A percentile compares a stretch with the other conserved stretches of the same genome.
phyloP scores from a whole-genome alignment of 2,797 vertebrate genomes.

The Mareca strepera region DNA sequence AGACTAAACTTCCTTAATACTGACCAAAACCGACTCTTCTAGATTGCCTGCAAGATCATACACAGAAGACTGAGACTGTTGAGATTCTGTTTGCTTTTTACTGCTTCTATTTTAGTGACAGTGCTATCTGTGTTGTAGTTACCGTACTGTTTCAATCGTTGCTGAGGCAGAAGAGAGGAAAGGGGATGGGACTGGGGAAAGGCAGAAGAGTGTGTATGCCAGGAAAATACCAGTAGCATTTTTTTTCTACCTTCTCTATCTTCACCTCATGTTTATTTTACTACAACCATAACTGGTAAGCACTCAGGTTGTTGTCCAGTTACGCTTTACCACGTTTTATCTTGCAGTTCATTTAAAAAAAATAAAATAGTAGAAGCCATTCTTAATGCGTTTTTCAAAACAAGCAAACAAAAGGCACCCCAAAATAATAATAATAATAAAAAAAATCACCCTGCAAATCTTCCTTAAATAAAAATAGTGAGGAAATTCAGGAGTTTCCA shows the following conservation, averaged over 20 bases:
- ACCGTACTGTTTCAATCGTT: not conserved
- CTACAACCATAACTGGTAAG: not conserved
- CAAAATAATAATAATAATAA: not conserved
- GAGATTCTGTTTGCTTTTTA: not conserved
- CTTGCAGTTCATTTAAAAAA: not conserved
- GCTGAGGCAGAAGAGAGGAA: not conserved
- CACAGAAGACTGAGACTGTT: not conserved
- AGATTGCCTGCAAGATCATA: not conserved
- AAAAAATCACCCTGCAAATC: not conserved
- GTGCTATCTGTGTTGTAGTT: not conserved
- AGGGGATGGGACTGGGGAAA: not conserved
- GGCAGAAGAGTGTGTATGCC: not conserved
- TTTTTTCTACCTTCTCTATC: not conserved
- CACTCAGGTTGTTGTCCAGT: not conserved
- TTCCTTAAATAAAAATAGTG: not conserved
- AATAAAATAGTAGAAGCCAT: not conserved
- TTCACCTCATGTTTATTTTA: not conserved
- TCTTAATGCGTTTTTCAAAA: not conserved
- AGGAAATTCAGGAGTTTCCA: not conserved
- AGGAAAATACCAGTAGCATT: not conserved
- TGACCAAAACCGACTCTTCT: not conserved
- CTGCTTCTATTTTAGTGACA: not conserved
- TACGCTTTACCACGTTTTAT: not conserved
- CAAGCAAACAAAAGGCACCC: fast-evolving
- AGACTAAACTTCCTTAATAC: not conserved